A percentile compares a stretch with the other conserved stretches of the same genome.
Evolutionary conservation across 2,113 vertebrate genomes (phyloP).

Genomic region (Pseudois nayaur): DNA sequence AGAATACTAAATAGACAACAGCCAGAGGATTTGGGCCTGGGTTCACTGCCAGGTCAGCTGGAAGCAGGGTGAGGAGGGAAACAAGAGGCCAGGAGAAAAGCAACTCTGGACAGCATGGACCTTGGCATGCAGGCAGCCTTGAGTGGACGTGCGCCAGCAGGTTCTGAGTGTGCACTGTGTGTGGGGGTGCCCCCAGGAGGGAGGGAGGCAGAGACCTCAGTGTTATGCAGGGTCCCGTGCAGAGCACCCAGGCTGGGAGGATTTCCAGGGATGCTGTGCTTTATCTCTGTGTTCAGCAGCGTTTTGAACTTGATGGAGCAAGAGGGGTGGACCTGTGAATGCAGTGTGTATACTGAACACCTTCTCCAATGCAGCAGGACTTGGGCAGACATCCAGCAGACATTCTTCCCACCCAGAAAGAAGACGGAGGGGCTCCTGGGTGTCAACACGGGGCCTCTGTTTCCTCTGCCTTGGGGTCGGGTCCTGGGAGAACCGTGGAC

Average conservation of each 20-base stretch:
- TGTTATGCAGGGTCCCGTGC: rapidly evolving
- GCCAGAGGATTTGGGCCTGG: neutral
- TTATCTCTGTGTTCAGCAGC: rapidly evolving
- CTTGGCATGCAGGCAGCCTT: neutral
- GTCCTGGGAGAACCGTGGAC: neutral
- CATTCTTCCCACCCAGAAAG: neutral
- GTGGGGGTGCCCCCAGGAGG: rapidly evolving
- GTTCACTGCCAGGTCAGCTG: slow-evolving; percentile 39
- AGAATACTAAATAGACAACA: neutral
- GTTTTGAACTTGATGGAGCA: neutral
- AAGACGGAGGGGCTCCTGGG: too few species aligned
- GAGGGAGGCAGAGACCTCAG: neutral
- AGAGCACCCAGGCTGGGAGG: rapidly evolving
- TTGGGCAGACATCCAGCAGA: neutral
- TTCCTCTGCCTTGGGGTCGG: neutral
- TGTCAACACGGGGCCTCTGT: neutral
- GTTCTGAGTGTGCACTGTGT: neutral
- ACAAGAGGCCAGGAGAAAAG: neutral
- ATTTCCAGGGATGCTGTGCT: neutral
- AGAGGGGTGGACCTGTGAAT: rapidly evolving
- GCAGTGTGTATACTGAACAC: neutral
- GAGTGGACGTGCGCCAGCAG: rapidly evolving
- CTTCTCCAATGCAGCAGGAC: neutral
- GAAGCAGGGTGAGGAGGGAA: neutral
- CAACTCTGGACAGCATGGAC: neutral